These are phyloP conservation scores for Lithophane semibrunnea DNA, from an alignment of 2,888 invertebrate species.

Conservation along the genomic window DNA sequence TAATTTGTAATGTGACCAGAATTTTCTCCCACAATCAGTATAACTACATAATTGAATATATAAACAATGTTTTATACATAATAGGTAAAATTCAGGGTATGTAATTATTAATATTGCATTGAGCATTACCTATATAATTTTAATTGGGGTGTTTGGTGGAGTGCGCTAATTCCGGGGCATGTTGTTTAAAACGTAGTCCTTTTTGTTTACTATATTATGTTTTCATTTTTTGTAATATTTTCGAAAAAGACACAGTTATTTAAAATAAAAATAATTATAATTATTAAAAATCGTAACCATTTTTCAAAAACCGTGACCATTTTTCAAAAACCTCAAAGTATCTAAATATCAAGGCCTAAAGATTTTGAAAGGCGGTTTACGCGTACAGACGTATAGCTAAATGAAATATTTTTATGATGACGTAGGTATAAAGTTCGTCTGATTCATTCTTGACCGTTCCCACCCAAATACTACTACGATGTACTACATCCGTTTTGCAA, in stretches of 20 bases:
- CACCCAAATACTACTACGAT: constrained; percentile 39
- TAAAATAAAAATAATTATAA: constrained; percentile 3
- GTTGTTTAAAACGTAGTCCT: too few species aligned
- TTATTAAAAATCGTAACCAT: neutral
- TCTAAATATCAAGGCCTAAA: constrained; percentile 41
- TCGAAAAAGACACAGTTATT: neutral
- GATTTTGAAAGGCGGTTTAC: constrained; percentile 32
- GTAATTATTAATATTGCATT: too few species aligned
- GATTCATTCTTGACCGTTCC: constrained; percentile 39
- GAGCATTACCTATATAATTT: too few species aligned
- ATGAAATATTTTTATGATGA: constrained; percentile 20
- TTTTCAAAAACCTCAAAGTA: constrained; percentile 21
- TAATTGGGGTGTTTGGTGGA: too few species aligned
- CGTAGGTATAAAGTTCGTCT: constrained; percentile 17
- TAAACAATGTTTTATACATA: too few species aligned
- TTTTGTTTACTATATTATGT: neutral
- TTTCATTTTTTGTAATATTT: neutral
- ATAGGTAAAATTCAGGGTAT: too few species aligned
- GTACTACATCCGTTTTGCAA: constrained; percentile 57
- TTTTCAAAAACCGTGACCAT: constrained; percentile 24
- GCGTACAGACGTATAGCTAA: constrained; percentile 4
- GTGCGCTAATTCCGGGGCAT: too few species aligned
- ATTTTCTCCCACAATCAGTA: too few species aligned
- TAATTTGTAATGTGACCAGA: too few species aligned
- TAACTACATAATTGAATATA: too few species aligned